Conservation (phyloP, 2,888 invertebrate genomes). For the Brachypterus glaber region DNA sequence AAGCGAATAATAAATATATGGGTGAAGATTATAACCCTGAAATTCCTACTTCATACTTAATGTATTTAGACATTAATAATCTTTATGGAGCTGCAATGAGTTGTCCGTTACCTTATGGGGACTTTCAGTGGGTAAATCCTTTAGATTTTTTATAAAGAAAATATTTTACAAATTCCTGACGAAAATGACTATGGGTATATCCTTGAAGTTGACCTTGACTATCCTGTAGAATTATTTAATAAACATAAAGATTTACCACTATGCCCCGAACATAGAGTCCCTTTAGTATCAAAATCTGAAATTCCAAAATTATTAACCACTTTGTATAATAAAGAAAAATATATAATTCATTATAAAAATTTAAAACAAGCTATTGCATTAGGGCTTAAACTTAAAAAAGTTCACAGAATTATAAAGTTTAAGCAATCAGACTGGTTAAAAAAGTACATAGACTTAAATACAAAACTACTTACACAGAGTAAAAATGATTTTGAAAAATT, state of each 20-base stretch:
- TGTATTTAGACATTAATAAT: constrained; percentile 31
- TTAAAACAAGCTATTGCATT: too few species aligned
- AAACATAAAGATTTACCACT: constrained; percentile 25
- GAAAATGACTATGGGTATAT: constrained; percentile 20
- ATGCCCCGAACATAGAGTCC: constrained; percentile 22
- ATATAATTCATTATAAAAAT: too few species aligned
- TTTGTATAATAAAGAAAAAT: too few species aligned
- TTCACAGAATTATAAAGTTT: too few species aligned
- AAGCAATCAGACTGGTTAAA: too few species aligned
- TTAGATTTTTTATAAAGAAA: too few species aligned
- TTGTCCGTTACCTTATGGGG: constrained; percentile 24
- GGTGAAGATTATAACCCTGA: constrained; percentile 21
- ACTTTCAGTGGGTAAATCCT: constrained; percentile 25
- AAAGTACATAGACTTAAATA: too few species aligned
- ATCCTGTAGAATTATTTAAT: constrained; percentile 33
- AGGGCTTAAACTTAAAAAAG: too few species aligned
- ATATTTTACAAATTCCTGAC: constrained; percentile 12
- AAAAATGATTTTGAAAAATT: too few species aligned
- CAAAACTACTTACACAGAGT: too few species aligned
- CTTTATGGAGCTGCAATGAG: constrained; percentile 25
- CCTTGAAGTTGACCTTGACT: constrained; percentile 38
- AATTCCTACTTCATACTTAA: constrained; percentile 21
- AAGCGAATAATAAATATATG: constrained; percentile 34
- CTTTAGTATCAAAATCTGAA: too few species aligned
- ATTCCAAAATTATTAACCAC: too few species aligned